Percentiles rank a stretch among this genome's conserved stretches.
These are phyloP conservation scores for Drosophila mauritiana DNA, from an alignment of 1,140 invertebrate species.

Conservation along the genomic window DNA sequence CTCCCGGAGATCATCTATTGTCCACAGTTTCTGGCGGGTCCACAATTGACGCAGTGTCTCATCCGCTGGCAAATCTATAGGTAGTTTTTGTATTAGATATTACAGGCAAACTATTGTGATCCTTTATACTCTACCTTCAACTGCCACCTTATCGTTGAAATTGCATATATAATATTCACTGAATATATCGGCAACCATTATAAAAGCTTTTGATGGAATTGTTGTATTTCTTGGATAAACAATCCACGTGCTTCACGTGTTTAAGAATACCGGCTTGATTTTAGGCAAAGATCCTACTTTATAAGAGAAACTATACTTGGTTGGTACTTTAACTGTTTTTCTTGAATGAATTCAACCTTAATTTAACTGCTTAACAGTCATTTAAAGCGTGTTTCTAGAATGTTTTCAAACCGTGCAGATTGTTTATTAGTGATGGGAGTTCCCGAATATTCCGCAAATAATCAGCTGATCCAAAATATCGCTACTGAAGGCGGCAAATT, in stretches of 20 bases:
- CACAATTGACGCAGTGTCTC: conserved; percentile 49
- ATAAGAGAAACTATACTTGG: background rate
- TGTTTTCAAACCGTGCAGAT: background rate
- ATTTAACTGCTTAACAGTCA: background rate
- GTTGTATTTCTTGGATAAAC: conserved; percentile 2
- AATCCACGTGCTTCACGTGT: conserved; percentile 37
- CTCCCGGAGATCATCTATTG: conserved; percentile 32
- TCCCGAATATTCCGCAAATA: background rate
- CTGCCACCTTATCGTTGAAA: conserved; percentile 52
- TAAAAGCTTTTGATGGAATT: conserved; percentile 25
- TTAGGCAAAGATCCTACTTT: accelerated
- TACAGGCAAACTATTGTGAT: background rate
- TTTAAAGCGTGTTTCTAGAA: background rate
- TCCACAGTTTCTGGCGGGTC: conserved; percentile 50
- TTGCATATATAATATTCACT: conserved; percentile 67
- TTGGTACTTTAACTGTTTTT: too few relatives aligned
- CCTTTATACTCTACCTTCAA: conserved; percentile 24
- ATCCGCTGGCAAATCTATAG: conserved; percentile 36
- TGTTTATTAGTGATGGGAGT: conserved; percentile 18
- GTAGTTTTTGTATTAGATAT: background rate
- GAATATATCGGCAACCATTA: conserved; percentile 54
- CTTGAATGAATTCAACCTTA: background rate
- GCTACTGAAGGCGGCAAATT: background rate
- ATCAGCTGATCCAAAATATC: conserved; percentile 3
- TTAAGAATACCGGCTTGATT: conserved; percentile 5